These are phyloP conservation scores for Dendrocopos noguchii DNA, from an alignment of 2,113 vertebrate genomes.

Conservation along the genomic window DNA sequence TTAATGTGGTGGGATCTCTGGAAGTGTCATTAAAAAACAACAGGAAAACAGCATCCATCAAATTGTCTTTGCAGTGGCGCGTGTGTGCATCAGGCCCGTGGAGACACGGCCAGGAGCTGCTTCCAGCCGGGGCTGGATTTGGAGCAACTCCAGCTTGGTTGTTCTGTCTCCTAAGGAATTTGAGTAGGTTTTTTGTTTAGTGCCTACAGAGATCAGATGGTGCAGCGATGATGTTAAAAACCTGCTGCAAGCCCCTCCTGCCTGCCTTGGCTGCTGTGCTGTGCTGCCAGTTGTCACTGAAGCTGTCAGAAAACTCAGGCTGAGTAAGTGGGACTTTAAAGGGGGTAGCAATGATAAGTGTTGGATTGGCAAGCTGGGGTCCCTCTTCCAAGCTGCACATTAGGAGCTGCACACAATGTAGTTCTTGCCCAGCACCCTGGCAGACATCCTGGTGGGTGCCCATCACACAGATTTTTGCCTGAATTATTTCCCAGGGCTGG, in stretches of 20 bases:
- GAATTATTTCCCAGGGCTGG: background rate
- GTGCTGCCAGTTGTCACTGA: background rate
- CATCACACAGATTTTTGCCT: background rate
- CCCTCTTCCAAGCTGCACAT: background rate
- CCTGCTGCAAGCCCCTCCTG: background rate
- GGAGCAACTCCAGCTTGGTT: background rate
- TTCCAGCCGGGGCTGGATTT: background rate
- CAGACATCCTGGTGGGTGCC: background rate
- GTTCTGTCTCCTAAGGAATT: background rate
- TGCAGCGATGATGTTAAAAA: background rate
- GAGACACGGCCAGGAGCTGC: background rate
- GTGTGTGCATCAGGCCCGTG: rapidly evolving
- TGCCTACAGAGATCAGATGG: background rate
- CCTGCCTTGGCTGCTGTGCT: background rate
- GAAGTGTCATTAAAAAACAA: background rate
- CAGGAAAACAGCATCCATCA: background rate
- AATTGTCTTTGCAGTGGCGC: background rate
- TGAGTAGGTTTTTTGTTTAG: background rate
- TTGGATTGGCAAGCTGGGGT: background rate
- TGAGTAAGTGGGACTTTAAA: background rate
- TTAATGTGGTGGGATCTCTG: background rate
- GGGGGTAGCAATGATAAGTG: background rate
- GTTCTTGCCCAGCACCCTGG: background rate
- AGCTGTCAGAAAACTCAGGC: background rate
- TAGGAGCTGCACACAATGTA: background rate